Percentiles rank a stretch among this genome's conserved stretches.
Evolutionary conservation across 2,888 invertebrate genomes (phyloP).

Genomic region (Stegana nigrithorax): DNA sequence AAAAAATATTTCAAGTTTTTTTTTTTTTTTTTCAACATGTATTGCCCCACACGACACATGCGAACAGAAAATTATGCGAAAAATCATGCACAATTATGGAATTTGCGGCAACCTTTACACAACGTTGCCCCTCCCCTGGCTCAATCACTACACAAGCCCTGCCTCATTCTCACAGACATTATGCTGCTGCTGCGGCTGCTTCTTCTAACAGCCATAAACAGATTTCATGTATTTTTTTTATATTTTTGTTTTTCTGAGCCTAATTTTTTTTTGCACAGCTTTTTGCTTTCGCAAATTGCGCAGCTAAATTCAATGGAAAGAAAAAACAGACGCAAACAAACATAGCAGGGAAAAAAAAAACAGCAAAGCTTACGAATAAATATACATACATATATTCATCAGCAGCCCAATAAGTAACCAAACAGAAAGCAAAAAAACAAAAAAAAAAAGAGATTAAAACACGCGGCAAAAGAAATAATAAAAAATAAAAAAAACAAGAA

Average conservation of each 20-base stretch:
- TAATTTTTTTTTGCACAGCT: not conserved
- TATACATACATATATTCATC: no score
- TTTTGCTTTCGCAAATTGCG: constrained; percentile 5
- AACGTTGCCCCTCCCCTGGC: no score
- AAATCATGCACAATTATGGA: not conserved
- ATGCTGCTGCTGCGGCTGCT: no score
- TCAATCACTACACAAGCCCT: no score
- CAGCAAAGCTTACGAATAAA: no score
- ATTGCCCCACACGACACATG: not conserved
- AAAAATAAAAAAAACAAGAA: constrained; percentile 21
- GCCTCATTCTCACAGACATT: no score
- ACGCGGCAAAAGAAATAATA: not conserved
- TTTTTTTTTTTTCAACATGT: not conserved
- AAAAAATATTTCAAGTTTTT: not conserved
- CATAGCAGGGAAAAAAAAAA: not conserved
- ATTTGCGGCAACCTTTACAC: no score
- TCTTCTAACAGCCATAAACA: no score
- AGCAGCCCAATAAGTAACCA: no score
- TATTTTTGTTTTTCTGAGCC: not conserved
- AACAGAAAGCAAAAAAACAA: no score
- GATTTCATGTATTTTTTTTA: not conserved
- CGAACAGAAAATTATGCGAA: not conserved
- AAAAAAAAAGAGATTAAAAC: not conserved
- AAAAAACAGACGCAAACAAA: constrained; percentile 4
- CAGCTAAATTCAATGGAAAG: constrained; percentile 13